Conservation (phyloP, 2,113 vertebrate species). For the Petroica traversi region DNA sequence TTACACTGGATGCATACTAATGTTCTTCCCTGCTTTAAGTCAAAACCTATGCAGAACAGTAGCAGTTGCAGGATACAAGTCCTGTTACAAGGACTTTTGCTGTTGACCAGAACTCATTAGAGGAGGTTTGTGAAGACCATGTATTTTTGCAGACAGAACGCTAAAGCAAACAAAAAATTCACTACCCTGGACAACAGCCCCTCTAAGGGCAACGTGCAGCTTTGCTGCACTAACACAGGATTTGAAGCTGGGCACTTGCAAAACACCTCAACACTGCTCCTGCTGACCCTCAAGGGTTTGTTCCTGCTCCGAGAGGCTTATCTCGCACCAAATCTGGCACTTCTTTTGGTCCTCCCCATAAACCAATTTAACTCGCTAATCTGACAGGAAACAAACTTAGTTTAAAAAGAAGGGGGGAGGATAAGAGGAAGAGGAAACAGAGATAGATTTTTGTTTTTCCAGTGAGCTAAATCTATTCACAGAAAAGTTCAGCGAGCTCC, state of each 20-base stretch:
- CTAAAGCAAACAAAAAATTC: not conserved
- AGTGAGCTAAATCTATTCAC: slow-evolving; percentile 20
- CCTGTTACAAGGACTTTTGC: not conserved
- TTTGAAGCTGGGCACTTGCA: not conserved
- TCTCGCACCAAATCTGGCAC: slow-evolving; percentile 39
- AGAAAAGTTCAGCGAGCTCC: not conserved
- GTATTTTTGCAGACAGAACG: not conserved
- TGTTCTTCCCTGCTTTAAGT: not conserved
- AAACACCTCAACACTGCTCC: not conserved
- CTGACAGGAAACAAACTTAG: slow-evolving; percentile 57
- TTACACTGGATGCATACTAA: not conserved
- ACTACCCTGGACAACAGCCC: not conserved
- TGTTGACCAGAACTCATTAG: not conserved
- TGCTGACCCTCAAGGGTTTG: not conserved
- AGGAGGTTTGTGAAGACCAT: not conserved
- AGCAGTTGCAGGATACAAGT: not conserved
- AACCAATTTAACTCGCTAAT: slow-evolving; percentile 46
- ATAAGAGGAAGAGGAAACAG: slow-evolving; percentile 50
- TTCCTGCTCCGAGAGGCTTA: slow-evolving; percentile 33
- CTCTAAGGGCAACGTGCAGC: accelerated
- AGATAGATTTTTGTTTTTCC: slow-evolving; percentile 44
- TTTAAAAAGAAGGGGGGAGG: not conserved
- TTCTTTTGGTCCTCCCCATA: not conserved
- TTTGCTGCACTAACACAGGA: not conserved
- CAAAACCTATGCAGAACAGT: not conserved